Conservation (phyloP, 2,888 invertebrate species). For the Lordiphosa fenestrarum region DNA sequence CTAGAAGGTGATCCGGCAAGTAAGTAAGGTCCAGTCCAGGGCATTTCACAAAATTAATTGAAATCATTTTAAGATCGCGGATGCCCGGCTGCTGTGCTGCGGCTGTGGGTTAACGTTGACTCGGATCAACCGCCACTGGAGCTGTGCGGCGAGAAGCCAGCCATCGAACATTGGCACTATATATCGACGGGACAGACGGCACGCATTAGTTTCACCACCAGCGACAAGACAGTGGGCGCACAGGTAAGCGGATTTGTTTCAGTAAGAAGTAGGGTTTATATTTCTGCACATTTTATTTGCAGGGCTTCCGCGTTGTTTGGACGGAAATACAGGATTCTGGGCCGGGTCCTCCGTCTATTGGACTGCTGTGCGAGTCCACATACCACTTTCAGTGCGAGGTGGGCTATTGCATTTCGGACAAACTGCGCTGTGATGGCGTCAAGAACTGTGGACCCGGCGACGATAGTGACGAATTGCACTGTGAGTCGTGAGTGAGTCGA, state of each 20-base stretch:
- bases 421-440: conserved; percentile 88
- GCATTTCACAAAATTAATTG: not conserved
- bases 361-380: conserved; percentile 81
- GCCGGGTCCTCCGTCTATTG: conserved; percentile 80
- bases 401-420: conserved; percentile 89
- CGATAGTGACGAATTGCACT: conserved; percentile 81
- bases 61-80: conserved; percentile 85
- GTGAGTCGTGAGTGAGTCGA: conserved; percentile 82
- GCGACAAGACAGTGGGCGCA: conserved; percentile 96
- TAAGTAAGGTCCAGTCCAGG: conserved; percentile 78
- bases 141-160: conserved; percentile 92
- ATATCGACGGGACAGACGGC: conserved; percentile 92
- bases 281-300: not conserved
- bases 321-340: conserved; percentile 91
- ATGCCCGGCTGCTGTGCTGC: conserved; percentile 94
- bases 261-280: too few species aligned
- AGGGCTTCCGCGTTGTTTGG: conserved; percentile 96
- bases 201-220: conserved; percentile 95
- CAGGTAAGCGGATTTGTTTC: conserved; percentile 75
- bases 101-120: conserved; percentile 90
- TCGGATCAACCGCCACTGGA: conserved; percentile 90
- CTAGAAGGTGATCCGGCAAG: conserved; percentile 95
- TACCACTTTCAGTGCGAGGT: conserved; percentile 88
- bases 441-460: conserved; percentile 87
- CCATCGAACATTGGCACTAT: conserved; percentile 89